Conservation (phyloP, 2,888 invertebrate genomes). For the Pachydiplax longipennis region DNA sequence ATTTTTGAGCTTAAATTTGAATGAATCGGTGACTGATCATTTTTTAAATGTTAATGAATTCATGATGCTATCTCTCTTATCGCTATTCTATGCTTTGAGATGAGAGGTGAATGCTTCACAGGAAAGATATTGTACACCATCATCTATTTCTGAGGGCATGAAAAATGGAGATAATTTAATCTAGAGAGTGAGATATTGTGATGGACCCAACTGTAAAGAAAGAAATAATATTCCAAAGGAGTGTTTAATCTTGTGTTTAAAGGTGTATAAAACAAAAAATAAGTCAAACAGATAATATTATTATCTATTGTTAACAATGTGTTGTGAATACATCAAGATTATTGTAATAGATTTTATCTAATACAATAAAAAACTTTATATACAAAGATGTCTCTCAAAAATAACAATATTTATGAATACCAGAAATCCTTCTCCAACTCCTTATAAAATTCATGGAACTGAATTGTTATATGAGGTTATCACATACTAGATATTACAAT, state of each 20-base stretch:
- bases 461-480: not conserved
- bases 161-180: not conserved
- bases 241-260: slow-evolving; percentile 8
- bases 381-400: slow-evolving; percentile 20
- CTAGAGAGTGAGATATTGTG: not conserved
- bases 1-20: not conserved
- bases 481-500: not conserved
- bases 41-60: too few species aligned
- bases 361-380: slow-evolving; percentile 32
- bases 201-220: not conserved
- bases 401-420: not conserved
- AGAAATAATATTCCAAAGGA: slow-evolving; percentile 21
- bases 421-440: not conserved
- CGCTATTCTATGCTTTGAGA: too few species aligned
- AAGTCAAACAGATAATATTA: slow-evolving; percentile 8
- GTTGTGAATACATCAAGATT: slow-evolving; percentile 35
- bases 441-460: not conserved
- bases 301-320: slow-evolving; percentile 34
- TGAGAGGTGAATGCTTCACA: too few species aligned
- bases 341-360: slow-evolving; percentile 43
- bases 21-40: not conserved
- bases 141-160: not conserved
- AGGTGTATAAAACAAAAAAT: slow-evolving; percentile 16
- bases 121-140: too few species aligned
- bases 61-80: too few species aligned